phyloP scores from a whole-genome alignment of 2,113 vertebrate species.

The Gobiocypris rarus region DNA sequence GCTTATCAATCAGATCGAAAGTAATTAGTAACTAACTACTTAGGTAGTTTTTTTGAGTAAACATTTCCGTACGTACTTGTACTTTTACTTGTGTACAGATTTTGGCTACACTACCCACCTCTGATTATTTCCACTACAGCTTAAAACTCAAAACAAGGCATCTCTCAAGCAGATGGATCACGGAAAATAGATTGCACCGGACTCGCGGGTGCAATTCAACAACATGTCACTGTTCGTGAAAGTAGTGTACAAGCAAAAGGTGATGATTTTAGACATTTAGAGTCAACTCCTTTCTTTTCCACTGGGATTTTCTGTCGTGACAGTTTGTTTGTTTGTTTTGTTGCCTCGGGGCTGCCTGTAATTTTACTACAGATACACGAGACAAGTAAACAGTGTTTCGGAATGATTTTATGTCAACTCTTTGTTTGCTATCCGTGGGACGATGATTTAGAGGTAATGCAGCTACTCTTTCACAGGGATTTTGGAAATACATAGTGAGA shows the following conservation, averaged over 20 bases:
- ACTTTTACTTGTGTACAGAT: too few species aligned
- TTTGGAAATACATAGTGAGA: not conserved
- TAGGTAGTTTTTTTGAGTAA: too few species aligned
- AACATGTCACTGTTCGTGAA: not conserved
- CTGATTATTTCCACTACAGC: not conserved
- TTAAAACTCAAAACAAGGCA: not conserved
- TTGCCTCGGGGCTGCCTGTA: not conserved
- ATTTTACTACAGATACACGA: not conserved
- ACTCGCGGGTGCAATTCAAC: not conserved
- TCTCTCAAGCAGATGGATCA: slow-evolving; percentile 21
- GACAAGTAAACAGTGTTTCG: slow-evolving; percentile 12
- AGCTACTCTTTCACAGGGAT: not conserved
- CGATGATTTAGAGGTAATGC: not conserved
- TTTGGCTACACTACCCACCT: too few species aligned
- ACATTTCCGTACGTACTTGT: too few species aligned
- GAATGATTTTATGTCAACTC: slow-evolving; percentile 18
- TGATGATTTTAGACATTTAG: slow-evolving; percentile 15
- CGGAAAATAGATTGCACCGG: not conserved
- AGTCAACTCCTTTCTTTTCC: not conserved
- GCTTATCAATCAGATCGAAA: too few species aligned
- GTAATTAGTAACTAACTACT: too few species aligned
- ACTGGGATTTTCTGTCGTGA: not conserved
- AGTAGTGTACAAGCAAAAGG: not conserved
- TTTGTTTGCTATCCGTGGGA: not conserved
- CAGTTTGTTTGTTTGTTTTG: slow-evolving; percentile 10